Evolutionary conservation across 2,888 invertebrate genomes (phyloP).

Genomic region (Lottia scabra): DNA sequence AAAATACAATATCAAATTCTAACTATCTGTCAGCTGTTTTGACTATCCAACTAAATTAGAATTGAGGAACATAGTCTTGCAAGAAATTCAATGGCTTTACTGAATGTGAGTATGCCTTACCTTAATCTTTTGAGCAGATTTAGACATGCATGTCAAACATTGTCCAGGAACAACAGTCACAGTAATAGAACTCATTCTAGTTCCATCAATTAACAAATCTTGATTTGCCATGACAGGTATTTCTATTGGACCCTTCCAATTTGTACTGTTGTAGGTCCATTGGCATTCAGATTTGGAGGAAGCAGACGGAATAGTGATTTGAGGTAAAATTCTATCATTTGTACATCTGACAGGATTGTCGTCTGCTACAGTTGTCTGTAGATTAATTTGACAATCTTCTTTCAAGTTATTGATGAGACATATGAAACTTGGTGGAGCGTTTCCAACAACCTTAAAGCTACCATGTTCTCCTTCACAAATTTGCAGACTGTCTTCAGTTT

Average conservation of each 20-base stretch:
- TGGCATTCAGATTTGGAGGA: constrained; percentile 25
- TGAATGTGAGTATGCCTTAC: constrained; percentile 6
- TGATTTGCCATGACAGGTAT: constrained; percentile 35
- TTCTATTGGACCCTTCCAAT: constrained; percentile 25
- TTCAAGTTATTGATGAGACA: constrained; percentile 26
- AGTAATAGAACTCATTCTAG: constrained; percentile 18
- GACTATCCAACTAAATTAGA: no score
- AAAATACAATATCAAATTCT: no score
- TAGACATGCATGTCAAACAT: constrained; percentile 9
- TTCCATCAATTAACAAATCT: constrained; percentile 34
- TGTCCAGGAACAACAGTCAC: constrained; percentile 23
- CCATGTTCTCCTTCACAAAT: constrained; percentile 28
- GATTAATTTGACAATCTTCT: constrained; percentile 29
- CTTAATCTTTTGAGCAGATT: constrained; percentile 20
- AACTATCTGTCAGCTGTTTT: no score
- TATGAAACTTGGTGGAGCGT: constrained; percentile 36
- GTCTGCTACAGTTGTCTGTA: constrained; percentile 24
- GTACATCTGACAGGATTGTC: constrained; percentile 22
- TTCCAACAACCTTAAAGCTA: constrained; percentile 27
- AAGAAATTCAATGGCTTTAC: no score
- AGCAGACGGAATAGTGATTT: constrained; percentile 33
- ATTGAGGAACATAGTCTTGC: no score
- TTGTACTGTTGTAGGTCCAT: constrained; percentile 22
- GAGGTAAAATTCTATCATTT: constrained; percentile 22
- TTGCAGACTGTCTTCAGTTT: constrained; percentile 16